These are phyloP conservation scores for Drosophila subobscura DNA, from an alignment of 1,140 invertebrate species.

Conservation along the genomic window DNA sequence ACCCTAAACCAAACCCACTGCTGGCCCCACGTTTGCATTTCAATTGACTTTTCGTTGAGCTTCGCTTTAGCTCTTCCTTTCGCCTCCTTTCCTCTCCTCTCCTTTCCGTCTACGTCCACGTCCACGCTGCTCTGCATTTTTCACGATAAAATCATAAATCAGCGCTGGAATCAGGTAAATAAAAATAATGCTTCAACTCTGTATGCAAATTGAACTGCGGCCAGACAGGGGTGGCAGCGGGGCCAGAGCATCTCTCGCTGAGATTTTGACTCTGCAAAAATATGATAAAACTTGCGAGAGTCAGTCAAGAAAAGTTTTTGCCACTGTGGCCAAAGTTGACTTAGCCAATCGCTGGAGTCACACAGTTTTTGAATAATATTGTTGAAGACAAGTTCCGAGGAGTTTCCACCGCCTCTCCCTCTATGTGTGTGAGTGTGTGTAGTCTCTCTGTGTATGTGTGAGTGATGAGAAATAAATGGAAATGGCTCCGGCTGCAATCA, in stretches of 20 bases:
- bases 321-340: conserved; percentile 58
- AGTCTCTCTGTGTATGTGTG: conserved; percentile 1
- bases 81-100: not conserved
- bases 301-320: conserved; percentile 58
- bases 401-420: no score
- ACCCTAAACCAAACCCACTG: conserved; percentile 31
- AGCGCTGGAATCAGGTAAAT: conserved; percentile 80
- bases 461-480: conserved; percentile 28
- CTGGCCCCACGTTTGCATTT: conserved; percentile 73
- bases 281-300: conserved; percentile 74
- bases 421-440: conserved; percentile 2
- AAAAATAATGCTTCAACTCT: conserved; percentile 80
- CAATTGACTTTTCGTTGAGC: conserved; percentile 65
- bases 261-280: conserved; percentile 71
- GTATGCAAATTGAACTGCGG: conserved; percentile 74
- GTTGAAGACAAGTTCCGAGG: conserved; percentile 36
- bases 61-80: conserved; percentile 16
- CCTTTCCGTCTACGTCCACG: not conserved
- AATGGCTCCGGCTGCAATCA: conserved; percentile 34
- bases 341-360: conserved; percentile 25
- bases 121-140: conserved; percentile 24
- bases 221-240: conserved; percentile 20
- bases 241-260: conserved; percentile 49
- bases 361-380: conserved; percentile 66
- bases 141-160: conserved; percentile 79